A percentile compares a stretch with the other conserved stretches of the same genome.
Conservation (phyloP, 2,797 vertebrate species). For the Catostomus latipinnis region DNA sequence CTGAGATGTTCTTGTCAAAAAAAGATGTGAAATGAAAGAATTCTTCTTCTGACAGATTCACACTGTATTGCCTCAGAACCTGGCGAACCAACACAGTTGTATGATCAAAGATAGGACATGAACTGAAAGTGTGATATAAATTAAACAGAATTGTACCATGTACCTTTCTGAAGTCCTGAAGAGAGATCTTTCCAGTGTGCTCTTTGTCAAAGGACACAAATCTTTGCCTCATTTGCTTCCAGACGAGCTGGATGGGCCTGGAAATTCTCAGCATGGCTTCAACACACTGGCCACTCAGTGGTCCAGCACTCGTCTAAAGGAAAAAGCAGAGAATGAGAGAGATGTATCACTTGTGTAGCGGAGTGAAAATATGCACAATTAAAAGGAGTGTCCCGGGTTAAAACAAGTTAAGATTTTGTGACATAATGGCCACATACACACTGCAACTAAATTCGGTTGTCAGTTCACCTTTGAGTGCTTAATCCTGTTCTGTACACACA, state of each 20-base stretch:
- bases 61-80: slow-evolving; percentile 69
- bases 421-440: no score
- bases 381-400: no score
- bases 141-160: not conserved
- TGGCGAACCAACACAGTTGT: slow-evolving; percentile 48
- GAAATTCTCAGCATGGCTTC: slow-evolving; percentile 74
- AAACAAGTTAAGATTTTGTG: no score
- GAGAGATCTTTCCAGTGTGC: slow-evolving; percentile 64
- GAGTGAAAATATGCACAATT: no score
- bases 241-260: slow-evolving; percentile 71
- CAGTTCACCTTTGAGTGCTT: no score
- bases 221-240: slow-evolving; percentile 70
- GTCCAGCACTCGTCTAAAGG: slow-evolving; percentile 64
- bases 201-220: slow-evolving; percentile 70
- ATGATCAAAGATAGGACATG: not conserved
- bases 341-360: no score
- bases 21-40: slow-evolving; percentile 79
- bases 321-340: not conserved
- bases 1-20: slow-evolving; percentile 76
- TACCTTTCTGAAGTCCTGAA: slow-evolving; percentile 80
- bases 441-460: no score
- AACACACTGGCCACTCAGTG: slow-evolving; percentile 61
- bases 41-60: slow-evolving; percentile 75
- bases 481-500: no score
- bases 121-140: not conserved